phyloP scores from a whole-genome alignment of 2,888 invertebrate species.

The Tineola bisselliella region DNA sequence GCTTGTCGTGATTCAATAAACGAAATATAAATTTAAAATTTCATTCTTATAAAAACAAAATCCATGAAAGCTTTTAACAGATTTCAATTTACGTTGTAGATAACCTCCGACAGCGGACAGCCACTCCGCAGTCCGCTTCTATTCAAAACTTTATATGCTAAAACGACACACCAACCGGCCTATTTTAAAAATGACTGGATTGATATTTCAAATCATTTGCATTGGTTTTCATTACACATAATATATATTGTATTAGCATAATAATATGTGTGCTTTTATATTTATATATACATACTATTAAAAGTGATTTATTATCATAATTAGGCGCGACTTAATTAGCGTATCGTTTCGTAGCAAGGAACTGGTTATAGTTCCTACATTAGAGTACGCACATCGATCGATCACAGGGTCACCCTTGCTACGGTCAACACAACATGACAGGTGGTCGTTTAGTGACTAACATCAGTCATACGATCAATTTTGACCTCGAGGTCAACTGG shows the following conservation, averaged over 20 bases:
- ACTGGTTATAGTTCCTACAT: background rate
- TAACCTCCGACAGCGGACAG: background rate
- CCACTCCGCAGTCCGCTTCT: background rate
- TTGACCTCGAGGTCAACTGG: background rate
- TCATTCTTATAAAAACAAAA: background rate
- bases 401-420: conserved; percentile 2
- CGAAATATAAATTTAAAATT: background rate
- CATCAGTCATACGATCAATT: background rate
- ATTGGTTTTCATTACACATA: background rate
- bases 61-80: background rate
- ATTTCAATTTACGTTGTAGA: background rate
- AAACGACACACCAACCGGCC: background rate
- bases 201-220: background rate
- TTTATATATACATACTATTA: background rate
- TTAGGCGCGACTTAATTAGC: background rate
- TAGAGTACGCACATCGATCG: conserved; percentile 1
- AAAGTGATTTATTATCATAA: background rate
- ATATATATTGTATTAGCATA: too few relatives aligned
- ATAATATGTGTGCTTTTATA: too few relatives aligned
- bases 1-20: too few relatives aligned
- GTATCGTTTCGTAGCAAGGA: background rate
- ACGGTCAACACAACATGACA: background rate
- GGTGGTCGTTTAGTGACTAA: background rate
- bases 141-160: background rate
- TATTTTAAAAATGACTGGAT: background rate